These are phyloP conservation scores for Tautogolabrus adspersus DNA, from an alignment of 2,113 vertebrate genomes.

Conservation along the genomic window DNA sequence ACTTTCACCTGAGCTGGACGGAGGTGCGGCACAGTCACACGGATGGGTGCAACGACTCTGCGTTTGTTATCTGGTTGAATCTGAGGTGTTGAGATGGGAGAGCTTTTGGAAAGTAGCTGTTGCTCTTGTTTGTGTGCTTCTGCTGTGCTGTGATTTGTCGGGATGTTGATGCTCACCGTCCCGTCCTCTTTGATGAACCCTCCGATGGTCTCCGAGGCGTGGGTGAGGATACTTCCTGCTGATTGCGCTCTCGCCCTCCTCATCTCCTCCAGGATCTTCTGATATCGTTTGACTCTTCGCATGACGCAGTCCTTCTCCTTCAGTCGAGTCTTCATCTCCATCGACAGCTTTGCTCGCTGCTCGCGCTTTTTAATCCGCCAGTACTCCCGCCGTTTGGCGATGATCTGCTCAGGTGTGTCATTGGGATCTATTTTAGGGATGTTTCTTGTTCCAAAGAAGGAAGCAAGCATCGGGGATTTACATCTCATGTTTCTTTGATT, in stretches of 20 bases:
- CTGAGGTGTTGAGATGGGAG: not conserved
- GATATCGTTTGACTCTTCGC: conserved; percentile 77
- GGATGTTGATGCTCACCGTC: conserved; percentile 74
- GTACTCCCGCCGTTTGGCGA: conserved; percentile 81
- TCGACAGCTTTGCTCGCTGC: conserved; percentile 83
- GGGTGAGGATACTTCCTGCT: conserved; percentile 12
- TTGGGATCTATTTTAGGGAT: conserved; percentile 54
- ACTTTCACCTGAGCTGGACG: conserved; percentile 59
- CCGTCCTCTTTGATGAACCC: conserved; percentile 85
- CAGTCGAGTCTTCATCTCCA: conserved; percentile 72
- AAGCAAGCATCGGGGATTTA: conserved; percentile 42
- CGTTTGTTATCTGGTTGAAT: not conserved
- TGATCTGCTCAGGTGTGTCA: conserved; percentile 77
- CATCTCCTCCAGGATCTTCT: conserved; percentile 77
- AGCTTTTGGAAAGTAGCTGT: not conserved
- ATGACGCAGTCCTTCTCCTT: conserved; percentile 80
- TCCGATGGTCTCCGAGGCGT: conserved; percentile 70
- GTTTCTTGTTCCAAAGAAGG: conserved; percentile 33
- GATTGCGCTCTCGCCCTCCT: conserved; percentile 64
- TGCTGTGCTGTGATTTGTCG: conserved; percentile 10
- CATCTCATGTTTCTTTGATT: conserved; percentile 63
- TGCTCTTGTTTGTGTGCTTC: conserved; percentile 16
- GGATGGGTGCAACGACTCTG: not conserved
- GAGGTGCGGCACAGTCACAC: conserved; percentile 4
- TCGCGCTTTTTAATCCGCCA: conserved; percentile 85